A percentile compares a stretch with the other conserved stretches of the same genome.
phyloP scores from a whole-genome alignment of 2,888 invertebrate species.

The Antitype chi region DNA sequence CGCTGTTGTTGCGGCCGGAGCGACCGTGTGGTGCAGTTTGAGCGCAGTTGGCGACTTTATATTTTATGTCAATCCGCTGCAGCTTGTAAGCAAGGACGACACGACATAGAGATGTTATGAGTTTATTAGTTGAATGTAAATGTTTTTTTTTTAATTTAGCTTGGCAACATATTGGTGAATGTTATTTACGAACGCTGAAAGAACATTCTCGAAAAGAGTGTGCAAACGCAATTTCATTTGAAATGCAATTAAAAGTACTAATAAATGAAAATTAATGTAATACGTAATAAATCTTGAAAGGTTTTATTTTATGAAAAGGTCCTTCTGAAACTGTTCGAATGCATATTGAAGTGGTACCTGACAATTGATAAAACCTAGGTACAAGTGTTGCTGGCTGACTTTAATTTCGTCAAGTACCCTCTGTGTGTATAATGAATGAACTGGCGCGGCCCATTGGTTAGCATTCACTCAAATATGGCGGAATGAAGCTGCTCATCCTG shows the following conservation, averaged over 20 bases:
- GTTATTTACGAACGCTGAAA: not conserved
- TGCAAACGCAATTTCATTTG: not conserved
- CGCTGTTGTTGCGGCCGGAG: slow-evolving; percentile 5
- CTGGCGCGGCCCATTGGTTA: not conserved
- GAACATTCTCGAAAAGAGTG: not conserved
- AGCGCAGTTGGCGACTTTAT: slow-evolving; percentile 27
- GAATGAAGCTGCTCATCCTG: slow-evolving; percentile 1
- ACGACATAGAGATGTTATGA: not conserved
- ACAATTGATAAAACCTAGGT: not conserved
- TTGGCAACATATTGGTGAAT: not conserved
- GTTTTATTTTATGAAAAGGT: not conserved
- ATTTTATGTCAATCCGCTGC: slow-evolving; percentile 8
- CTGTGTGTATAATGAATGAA: not conserved
- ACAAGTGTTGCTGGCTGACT: not conserved
- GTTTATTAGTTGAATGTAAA: not conserved
- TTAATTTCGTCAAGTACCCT: not conserved
- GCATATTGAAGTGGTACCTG: not conserved
- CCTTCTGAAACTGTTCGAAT: not conserved
- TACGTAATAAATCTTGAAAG: too few relatives aligned
- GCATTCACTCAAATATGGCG: slow-evolving; percentile 1
- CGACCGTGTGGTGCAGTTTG: slow-evolving; percentile 20
- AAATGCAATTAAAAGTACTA: too few relatives aligned
- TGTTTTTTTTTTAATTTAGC: not conserved
- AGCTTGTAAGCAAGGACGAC: not conserved
- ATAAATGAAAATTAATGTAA: not conserved